Percentiles rank a stretch among this genome's conserved stretches.
phyloP scores from a whole-genome alignment of 2,888 invertebrate genomes.

The Arctia plantaginis region DNA sequence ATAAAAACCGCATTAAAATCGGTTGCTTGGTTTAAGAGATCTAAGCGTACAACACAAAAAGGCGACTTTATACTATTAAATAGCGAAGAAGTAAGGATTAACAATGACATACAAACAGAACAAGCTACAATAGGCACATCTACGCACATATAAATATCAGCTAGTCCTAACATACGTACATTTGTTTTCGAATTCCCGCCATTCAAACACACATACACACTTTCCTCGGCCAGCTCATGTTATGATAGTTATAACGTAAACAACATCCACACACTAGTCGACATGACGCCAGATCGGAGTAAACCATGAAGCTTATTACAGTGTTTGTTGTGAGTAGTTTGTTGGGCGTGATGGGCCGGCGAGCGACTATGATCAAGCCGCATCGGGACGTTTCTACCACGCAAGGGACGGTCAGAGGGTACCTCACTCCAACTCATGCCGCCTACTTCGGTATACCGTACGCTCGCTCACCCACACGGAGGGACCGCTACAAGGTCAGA shows the following conservation, averaged over 20 bases:
- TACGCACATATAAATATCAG: conserved; percentile 3
- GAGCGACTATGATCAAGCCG: conserved; percentile 44
- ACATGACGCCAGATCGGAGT: neutral
- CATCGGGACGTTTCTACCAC: conserved; percentile 69
- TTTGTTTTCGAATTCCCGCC: conserved; percentile 12
- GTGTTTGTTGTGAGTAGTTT: conserved; percentile 20
- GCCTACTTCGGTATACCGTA: conserved; percentile 79
- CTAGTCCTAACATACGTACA: conserved; percentile 2
- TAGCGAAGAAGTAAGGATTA: neutral
- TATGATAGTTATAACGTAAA: conserved; percentile 37
- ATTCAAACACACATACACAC: neutral
- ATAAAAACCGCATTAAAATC: too few species aligned
- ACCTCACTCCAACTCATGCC: conserved; percentile 70
- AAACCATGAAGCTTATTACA: conserved; percentile 4
- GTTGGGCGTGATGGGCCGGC: conserved; percentile 33
- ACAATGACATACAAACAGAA: neutral
- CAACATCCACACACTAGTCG: conserved; percentile 6
- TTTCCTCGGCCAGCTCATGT: conserved; percentile 24
- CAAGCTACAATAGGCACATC: neutral
- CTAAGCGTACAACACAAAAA: too few species aligned
- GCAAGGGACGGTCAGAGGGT: conserved; percentile 75
- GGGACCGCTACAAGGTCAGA: conserved; percentile 76
- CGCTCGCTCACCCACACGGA: conserved; percentile 66
- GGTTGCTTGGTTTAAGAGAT: too few species aligned
- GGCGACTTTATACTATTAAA: too few species aligned